Base-by-base conservation (phyloP, 2,113 vertebrate genomes). In the Ammodramus savannarum region DNA sequence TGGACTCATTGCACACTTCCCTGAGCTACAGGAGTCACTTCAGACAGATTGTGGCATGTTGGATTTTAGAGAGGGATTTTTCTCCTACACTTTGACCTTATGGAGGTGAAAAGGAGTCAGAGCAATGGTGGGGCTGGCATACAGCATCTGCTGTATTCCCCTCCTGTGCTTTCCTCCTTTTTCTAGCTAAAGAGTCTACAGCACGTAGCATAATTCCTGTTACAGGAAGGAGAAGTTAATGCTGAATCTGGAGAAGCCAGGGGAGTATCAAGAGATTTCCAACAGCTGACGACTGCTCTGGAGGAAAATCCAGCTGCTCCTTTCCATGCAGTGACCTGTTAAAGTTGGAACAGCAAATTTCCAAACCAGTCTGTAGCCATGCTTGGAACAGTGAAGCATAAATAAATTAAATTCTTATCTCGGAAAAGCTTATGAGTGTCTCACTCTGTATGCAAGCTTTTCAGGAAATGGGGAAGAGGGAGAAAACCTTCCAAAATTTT, bases 331-430 rank as follows among this genome's bases (percentile, higher is more conserved):
- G 91, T 96, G 94, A 96, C 91, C 89, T 93, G 91, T 71, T 93
- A 83, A 93, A 94, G 78, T 29, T 93, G 89, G 89, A 97, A 93
- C 55, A 85, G 89, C 85, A 62, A 66, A 94, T 85, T 91, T 94
- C 87, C 93, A 95, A 89, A 68, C 87, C 81, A 71, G 67, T 74
- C 74, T 85, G 81, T 38, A 93, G 91, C 89, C 68, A 55, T 91
- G 85, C 71, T 55, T 95, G 91, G 93, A 96, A 91, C 72, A 93
- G 67, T 3, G 63, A 82, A 90, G 94, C 4, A 1, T 67, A 87
- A 97, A 97, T 97, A 95, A 96, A 96, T 85, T 89, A 89, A 94
- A 69, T 59, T 80, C 94, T 97, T 96, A 96, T 96, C 96, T 96
- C n/a, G 0, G 87, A 91, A 95, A 93, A 87, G 78, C 85, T 91